Conservation (phyloP, 1,140 invertebrate genomes). For the Sweltsa coloradensis region DNA sequence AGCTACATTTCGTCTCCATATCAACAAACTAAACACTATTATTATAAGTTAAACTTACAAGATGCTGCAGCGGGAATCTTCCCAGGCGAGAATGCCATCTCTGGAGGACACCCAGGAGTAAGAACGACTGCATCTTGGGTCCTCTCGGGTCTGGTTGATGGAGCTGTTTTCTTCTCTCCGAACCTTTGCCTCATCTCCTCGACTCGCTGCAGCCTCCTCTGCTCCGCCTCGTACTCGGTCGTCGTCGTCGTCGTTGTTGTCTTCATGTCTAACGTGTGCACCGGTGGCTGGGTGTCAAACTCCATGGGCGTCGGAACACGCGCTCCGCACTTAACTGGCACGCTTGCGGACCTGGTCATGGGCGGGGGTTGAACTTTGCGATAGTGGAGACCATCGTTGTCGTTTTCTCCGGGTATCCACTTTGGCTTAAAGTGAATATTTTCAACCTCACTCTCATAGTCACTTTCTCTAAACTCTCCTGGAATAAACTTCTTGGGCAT, state of each 20-base stretch:
- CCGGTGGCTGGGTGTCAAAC: slow-evolving; percentile 34
- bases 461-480: slow-evolving; percentile 52
- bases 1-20: too few relatives aligned
- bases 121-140: slow-evolving; percentile 28
- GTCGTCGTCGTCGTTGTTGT: slow-evolving; percentile 19
- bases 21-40: too few relatives aligned
- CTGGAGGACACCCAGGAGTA: slow-evolving; percentile 43
- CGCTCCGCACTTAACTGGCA: slow-evolving; percentile 29
- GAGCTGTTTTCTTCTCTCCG: slow-evolving; percentile 19
- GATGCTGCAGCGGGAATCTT: slow-evolving; percentile 27
- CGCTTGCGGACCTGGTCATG: slow-evolving; percentile 25
- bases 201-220: slow-evolving; percentile 24
- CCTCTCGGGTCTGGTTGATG: slow-evolving; percentile 17
- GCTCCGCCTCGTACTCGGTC: slow-evolving; percentile 23
- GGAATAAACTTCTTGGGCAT: slow-evolving; percentile 52
- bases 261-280: slow-evolving; percentile 4
- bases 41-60: slow-evolving; percentile 16
- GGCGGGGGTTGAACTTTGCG: slow-evolving; percentile 42
- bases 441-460: slow-evolving; percentile 58
- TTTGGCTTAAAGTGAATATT: slow-evolving; percentile 40
- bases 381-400: slow-evolving; percentile 42
- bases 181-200: slow-evolving; percentile 30
- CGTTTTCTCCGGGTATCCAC: slow-evolving; percentile 44
- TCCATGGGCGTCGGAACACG: slow-evolving; percentile 42
- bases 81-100: slow-evolving; percentile 40